Percentiles rank a stretch among this genome's conserved stretches.
Conservation (phyloP, 2,888 invertebrate species). For the Escarpia spicata region DNA sequence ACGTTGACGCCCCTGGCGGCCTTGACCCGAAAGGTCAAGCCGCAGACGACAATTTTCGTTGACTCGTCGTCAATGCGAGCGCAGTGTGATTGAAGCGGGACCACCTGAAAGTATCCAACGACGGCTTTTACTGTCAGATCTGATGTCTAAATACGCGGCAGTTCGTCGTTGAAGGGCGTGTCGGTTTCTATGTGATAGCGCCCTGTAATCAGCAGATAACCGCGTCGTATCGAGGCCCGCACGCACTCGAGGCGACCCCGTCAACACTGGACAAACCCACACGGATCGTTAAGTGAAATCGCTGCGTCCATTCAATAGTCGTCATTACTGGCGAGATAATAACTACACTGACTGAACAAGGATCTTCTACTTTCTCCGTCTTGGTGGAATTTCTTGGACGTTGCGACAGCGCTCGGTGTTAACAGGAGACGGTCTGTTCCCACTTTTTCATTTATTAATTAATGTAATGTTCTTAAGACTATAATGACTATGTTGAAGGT, state of each 20-base stretch:
- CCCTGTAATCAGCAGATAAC: neutral
- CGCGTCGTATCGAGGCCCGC: neutral
- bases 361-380: neutral
- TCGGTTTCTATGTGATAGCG: neutral
- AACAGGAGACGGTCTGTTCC: too few relatives aligned
- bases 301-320: neutral
- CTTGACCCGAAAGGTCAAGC: neutral
- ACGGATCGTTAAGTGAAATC: neutral
- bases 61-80: neutral
- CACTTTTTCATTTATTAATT: too few relatives aligned
- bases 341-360: neutral
- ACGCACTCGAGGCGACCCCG: neutral
- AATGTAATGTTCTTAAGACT: too few relatives aligned
- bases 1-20: neutral
- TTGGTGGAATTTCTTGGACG: neutral
- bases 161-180: neutral
- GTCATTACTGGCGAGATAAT: neutral
- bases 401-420: too few relatives aligned
- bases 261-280: neutral
- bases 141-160: slow-evolving; percentile 16
- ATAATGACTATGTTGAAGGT: too few relatives aligned
- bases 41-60: slow-evolving; percentile 11
- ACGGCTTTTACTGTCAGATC: neutral
- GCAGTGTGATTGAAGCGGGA: neutral
- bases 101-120: neutral